These are phyloP conservation scores for Lottia scabra DNA, from an alignment of 2,888 invertebrate species.

Conservation along the genomic window DNA sequence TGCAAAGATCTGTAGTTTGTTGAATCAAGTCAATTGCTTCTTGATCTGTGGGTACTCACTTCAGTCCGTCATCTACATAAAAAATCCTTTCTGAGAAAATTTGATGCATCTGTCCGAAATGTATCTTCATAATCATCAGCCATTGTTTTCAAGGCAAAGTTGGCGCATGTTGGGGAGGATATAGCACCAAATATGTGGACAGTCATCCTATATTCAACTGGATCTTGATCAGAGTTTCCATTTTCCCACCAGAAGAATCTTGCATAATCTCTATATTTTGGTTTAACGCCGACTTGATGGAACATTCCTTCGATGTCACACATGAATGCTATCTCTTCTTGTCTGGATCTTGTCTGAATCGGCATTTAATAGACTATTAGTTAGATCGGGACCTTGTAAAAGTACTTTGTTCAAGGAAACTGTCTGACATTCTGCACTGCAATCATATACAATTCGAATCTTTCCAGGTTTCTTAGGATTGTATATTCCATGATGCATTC, in stretches of 20 bases:
- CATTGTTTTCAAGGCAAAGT: constrained; percentile 3
- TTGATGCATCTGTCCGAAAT: neutral
- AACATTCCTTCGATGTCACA: constrained; percentile 34
- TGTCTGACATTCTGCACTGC: constrained; percentile 27
- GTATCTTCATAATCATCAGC: neutral
- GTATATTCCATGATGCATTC: constrained; percentile 26
- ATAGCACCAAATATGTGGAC: constrained; percentile 12
- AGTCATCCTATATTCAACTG: constrained; percentile 2
- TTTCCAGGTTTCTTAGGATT: constrained; percentile 7
- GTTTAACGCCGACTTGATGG: constrained; percentile 26
- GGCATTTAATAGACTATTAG: constrained; percentile 31
- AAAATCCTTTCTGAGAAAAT: constrained; percentile 20
- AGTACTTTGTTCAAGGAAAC: constrained; percentile 31
- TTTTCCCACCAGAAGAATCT: constrained; percentile 34
- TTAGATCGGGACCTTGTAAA: constrained; percentile 38
- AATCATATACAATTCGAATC: constrained; percentile 32
- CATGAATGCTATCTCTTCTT: constrained; percentile 30
- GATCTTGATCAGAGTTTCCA: neutral
- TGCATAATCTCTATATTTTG: constrained; percentile 24
- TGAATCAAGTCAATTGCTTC: constrained; percentile 12
- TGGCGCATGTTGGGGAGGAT: constrained; percentile 4
- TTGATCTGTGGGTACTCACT: constrained; percentile 17
- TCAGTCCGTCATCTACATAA: constrained; percentile 29
- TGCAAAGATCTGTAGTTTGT: constrained; percentile 12
- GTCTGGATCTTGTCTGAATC: constrained; percentile 36